Conservation (phyloP, 1,140 invertebrate species). For the Leptestheria dahalacensis region DNA sequence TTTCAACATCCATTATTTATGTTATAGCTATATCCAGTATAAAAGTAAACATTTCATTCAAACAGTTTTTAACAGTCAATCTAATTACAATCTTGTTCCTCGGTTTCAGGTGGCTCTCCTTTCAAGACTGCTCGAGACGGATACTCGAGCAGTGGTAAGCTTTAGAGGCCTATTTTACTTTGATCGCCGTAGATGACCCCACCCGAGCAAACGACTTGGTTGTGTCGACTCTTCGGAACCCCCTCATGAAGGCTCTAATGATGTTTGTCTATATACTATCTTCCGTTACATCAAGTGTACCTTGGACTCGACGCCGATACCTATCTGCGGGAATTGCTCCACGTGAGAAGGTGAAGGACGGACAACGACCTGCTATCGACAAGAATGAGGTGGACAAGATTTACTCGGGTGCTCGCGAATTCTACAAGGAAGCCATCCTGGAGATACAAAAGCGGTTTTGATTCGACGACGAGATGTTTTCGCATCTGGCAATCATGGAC, state of each 20-base stretch:
- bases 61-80: background rate
- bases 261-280: background rate
- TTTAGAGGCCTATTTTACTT: background rate
- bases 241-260: background rate
- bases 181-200: background rate
- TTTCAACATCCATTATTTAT: background rate
- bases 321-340: background rate
- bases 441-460: constrained; percentile 4
- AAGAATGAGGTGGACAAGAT: background rate
- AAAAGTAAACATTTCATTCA: background rate
- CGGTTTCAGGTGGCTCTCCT: background rate
- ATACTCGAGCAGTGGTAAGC: constrained; percentile 1
- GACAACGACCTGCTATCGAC: background rate
- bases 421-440: background rate
- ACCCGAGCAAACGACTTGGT: background rate
- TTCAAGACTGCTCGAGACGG: constrained; percentile 3
- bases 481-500: background rate
- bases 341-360: background rate
- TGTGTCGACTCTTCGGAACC: background rate
- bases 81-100: background rate
- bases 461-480: background rate
- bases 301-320: background rate
- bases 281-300: background rate
- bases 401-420: background rate
- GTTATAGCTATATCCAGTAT: background rate